A percentile compares a stretch with the other conserved stretches of the same genome.
Conservation (phyloP, 2,888 invertebrate genomes). For the Cryptocheilus praepositus region DNA sequence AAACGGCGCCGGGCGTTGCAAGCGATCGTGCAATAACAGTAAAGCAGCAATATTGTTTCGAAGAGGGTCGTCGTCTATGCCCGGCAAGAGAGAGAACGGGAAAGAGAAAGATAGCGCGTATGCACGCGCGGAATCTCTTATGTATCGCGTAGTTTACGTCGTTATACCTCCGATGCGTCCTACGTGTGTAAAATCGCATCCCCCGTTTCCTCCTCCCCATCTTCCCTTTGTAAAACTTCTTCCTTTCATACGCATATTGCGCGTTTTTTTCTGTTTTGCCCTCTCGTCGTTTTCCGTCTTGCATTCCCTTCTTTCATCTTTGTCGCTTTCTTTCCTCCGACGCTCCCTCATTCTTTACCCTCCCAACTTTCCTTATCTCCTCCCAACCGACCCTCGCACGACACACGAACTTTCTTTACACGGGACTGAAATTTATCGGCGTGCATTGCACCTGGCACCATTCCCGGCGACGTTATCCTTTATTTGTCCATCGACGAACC, state of each 20-base stretch:
- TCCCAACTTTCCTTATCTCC: not conserved
- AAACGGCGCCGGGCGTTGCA: constrained; percentile 1
- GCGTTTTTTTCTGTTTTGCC: not conserved
- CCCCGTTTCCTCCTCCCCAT: constrained; percentile 7
- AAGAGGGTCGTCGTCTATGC: not conserved
- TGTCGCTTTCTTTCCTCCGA: not conserved
- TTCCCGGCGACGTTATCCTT: constrained; percentile 33
- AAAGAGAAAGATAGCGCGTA: too few species aligned
- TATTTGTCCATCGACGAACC: constrained; percentile 39
- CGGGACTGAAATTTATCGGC: constrained; percentile 35
- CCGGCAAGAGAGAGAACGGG: not conserved
- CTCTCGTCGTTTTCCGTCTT: not conserved
- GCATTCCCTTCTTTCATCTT: not conserved
- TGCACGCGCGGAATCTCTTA: constrained; percentile 6
- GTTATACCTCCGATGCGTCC: not conserved
- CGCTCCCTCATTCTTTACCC: constrained; percentile 8
- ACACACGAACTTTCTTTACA: constrained; percentile 17
- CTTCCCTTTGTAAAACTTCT: not conserved
- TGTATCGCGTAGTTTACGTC: constrained; percentile 11
- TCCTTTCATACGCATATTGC: too few species aligned
- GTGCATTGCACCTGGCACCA: constrained; percentile 34
- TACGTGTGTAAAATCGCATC: constrained; percentile 10
- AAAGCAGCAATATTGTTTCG: constrained; percentile 53
- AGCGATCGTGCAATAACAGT: constrained; percentile 46
- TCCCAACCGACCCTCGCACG: constrained; percentile 6